These are phyloP conservation scores for Galagoides demidoff DNA, from an alignment of 2,797 vertebrate species.

Conservation along the genomic window DNA sequence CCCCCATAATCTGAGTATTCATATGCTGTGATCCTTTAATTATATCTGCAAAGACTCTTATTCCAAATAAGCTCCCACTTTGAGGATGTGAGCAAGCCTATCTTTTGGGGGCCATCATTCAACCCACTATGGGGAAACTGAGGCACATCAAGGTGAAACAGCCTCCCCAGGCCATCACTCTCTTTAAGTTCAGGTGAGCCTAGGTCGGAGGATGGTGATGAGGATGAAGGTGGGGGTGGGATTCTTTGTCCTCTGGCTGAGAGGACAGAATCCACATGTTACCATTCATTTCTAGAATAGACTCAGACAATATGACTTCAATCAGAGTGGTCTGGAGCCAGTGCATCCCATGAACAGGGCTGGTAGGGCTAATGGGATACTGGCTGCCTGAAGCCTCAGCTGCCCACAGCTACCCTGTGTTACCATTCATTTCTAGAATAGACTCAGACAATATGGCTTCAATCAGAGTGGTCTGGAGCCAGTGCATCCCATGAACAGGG, in stretches of 20 bases:
- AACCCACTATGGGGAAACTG: neutral
- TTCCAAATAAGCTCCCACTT: neutral
- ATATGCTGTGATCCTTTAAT: neutral
- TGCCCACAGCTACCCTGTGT: neutral
- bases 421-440: neutral
- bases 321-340: neutral
- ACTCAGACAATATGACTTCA: neutral
- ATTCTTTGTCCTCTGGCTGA: neutral
- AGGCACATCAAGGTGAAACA: neutral
- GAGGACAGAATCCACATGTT: neutral
- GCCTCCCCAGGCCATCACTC: neutral
- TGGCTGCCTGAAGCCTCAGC: neutral
- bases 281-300: neutral
- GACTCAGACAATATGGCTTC: neutral
- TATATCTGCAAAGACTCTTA: neutral
- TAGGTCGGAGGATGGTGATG: neutral
- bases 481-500: rapidly evolving
- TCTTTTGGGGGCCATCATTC: neutral
- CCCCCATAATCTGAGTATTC: neutral
- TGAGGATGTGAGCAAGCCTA: neutral
- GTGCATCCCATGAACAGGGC: rapidly evolving
- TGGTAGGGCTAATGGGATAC: neutral
- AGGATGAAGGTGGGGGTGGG: too few relatives aligned
- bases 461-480: neutral
- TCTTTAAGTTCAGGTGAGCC: neutral